A percentile compares a stretch with the other conserved stretches of the same genome.
phyloP scores from a whole-genome alignment of 2,797 vertebrate species.

The Prionace glauca region DNA sequence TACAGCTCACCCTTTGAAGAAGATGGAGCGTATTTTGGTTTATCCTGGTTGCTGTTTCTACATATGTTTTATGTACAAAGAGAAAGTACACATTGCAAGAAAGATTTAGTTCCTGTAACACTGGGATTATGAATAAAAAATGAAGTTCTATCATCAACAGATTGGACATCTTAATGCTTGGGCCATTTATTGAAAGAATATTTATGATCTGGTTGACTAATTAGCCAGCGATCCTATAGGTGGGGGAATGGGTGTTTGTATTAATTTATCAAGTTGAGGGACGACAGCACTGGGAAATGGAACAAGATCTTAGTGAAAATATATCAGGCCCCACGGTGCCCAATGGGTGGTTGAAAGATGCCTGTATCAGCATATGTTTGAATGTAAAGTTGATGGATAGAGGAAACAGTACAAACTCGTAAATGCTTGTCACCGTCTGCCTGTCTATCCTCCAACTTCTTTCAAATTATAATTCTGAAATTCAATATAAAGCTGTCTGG shows the following conservation, averaged over 20 bases:
- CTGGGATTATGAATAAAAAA: neutral
- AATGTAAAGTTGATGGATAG: slow-evolving; percentile 14
- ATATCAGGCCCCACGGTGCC: neutral
- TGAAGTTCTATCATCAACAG: neutral
- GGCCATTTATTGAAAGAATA: neutral
- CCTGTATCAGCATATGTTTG: slow-evolving; percentile 30
- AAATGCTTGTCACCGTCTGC: slow-evolving; percentile 29
- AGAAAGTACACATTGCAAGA: neutral
- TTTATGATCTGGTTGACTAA: neutral
- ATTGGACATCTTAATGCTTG: neutral
- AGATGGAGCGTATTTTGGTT: neutral
- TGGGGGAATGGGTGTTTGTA: neutral
- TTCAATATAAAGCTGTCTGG: slow-evolving; percentile 29
- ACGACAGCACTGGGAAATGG: slow-evolving; percentile 9
- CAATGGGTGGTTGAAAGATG: neutral
- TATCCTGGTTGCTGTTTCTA: neutral
- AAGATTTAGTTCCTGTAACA: too few species aligned
- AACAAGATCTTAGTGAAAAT: slow-evolving; percentile 6
- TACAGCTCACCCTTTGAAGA: neutral
- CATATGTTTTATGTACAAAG: neutral
- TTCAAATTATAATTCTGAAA: slow-evolving; percentile 35
- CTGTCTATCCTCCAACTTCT: slow-evolving; percentile 1
- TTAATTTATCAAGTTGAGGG: neutral
- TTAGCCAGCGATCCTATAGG: neutral
- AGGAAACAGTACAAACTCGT: slow-evolving; percentile 19